Conservation (phyloP, 92 coral and sea anemone species). For the Heteractis magnifica region DNA sequence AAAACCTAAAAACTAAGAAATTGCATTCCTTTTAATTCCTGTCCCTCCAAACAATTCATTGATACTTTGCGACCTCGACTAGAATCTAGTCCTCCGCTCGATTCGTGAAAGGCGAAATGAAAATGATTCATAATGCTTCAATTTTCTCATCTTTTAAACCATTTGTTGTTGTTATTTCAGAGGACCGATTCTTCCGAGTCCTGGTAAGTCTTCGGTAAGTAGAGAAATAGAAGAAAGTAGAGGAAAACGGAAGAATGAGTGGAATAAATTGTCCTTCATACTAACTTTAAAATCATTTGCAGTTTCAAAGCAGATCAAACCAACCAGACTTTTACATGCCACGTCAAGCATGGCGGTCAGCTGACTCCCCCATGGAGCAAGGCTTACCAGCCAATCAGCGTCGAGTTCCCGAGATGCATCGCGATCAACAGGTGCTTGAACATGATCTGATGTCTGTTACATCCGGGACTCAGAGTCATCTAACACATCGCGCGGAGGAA, state of each 20-base stretch:
- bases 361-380: constrained; percentile 68
- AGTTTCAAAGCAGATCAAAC: constrained; percentile 16
- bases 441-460: constrained; percentile 80
- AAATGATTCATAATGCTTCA: background rate
- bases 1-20: too few species aligned
- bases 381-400: constrained; percentile 33
- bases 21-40: too few species aligned
- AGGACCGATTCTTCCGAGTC: constrained; percentile 32
- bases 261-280: background rate
- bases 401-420: constrained; percentile 29
- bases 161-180: constrained; percentile 9
- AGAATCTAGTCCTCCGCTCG: too few species aligned
- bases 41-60: too few species aligned
- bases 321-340: constrained; percentile 22
- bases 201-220: constrained; percentile 15
- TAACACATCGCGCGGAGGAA: constrained; percentile 90
- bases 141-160: background rate
- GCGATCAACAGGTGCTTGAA: constrained; percentile 49
- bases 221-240: background rate
- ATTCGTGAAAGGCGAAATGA: too few species aligned
- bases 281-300: background rate
- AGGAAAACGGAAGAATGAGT: background rate
- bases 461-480: constrained; percentile 79
- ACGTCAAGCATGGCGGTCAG: constrained; percentile 96
- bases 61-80: too few species aligned